Evolutionary conservation across 2,797 vertebrate genomes (phyloP), one percentile per base, ranked within the genome.

Genomic region (Perodicticus potto): DNA sequence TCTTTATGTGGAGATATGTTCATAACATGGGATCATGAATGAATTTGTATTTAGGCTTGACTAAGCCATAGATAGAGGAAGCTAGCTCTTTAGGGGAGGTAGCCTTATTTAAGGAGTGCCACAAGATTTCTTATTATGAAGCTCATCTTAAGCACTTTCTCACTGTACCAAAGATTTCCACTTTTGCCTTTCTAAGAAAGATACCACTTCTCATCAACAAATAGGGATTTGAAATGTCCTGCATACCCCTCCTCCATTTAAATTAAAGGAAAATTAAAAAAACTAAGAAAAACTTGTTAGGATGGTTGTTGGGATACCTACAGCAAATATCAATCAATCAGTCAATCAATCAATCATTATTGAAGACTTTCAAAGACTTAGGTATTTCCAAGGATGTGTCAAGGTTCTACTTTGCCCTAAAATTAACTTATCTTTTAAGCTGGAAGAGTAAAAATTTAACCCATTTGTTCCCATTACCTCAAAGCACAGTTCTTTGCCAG

Each of bases 391-490:
- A 83, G 40, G 27, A 27, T 37, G 40, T 70, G 29, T 69, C 37
- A 87, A 73, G 9, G 5, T 70, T 92, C 57, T 85, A 83, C 57
- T 2, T 65, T 93, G 45, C 55, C 57, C 19, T 70, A 43, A 84
- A 89, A 55, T 74, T 76, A 86, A 45, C 22, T 37, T 63, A 34
- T 74, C 92, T 59, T 34, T 69, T 69, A 9, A 73, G 22, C 73
- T 97, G 29, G 49, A 89, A 83, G 65, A 6, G 55, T 89, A 37
- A 89, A 93, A 96, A 78, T 37, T 83, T 80, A 57, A 89, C 59
- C 37, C 17, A 65, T 76, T 73, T 29, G 1, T 82, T 92, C 23
- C 9, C 32, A 25, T 73, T 78, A 84, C 23, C 7, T 74, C 8
- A 92, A 37, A 76, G 37, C 81, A 86, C 16, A 72, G 91, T 40